These are phyloP conservation scores for Pseudobourletiella spinata DNA, from an alignment of 1,140 invertebrate genomes.

Conservation along the genomic window DNA sequence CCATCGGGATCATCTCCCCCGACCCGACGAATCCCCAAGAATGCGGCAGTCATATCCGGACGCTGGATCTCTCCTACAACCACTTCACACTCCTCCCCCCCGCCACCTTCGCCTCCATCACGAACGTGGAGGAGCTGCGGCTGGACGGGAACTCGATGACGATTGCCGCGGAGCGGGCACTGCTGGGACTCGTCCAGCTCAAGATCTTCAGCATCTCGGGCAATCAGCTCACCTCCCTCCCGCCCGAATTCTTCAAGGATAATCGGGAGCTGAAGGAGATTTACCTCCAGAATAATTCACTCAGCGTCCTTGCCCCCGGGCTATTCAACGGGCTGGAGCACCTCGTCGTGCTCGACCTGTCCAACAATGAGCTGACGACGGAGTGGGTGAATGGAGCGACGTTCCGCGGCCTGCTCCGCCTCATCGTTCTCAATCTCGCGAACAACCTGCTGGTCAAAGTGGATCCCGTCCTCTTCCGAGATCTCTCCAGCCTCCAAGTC, in stretches of 20 bases:
- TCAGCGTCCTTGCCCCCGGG: slow-evolving; percentile 73
- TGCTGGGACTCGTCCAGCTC: slow-evolving; percentile 67
- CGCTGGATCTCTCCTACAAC: slow-evolving; percentile 70
- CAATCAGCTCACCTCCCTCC: slow-evolving; percentile 70
- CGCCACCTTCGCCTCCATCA: slow-evolving; percentile 46
- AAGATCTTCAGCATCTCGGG: slow-evolving; percentile 67
- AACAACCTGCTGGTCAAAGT: slow-evolving; percentile 72
- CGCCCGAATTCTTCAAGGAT: slow-evolving; percentile 72
- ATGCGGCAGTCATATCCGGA: slow-evolving; percentile 45
- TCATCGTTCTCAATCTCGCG: slow-evolving; percentile 67
- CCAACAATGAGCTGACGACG: slow-evolving; percentile 71
- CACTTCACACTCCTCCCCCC: slow-evolving; percentile 68
- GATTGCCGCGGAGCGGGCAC: slow-evolving; percentile 61
- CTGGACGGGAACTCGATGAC: slow-evolving; percentile 36
- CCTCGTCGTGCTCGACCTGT: slow-evolving; percentile 70
- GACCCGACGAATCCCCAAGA: slow-evolving; percentile 36
- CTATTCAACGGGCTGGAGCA: slow-evolving; percentile 72
- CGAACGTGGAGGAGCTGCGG: slow-evolving; percentile 45
- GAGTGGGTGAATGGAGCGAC: slow-evolving; percentile 74
- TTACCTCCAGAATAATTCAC: slow-evolving; percentile 74
- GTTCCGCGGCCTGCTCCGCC: slow-evolving; percentile 66
- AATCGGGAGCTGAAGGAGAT: slow-evolving; percentile 70
- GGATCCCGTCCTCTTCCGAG: slow-evolving; percentile 63
- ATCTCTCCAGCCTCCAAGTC: slow-evolving; percentile 54
- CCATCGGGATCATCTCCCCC: slow-evolving; percentile 58